Evolutionary conservation across 2,113 vertebrate genomes (phyloP), one percentile per base, ranked within the genome.

Genomic region (Delphinapterus leucas): DNA sequence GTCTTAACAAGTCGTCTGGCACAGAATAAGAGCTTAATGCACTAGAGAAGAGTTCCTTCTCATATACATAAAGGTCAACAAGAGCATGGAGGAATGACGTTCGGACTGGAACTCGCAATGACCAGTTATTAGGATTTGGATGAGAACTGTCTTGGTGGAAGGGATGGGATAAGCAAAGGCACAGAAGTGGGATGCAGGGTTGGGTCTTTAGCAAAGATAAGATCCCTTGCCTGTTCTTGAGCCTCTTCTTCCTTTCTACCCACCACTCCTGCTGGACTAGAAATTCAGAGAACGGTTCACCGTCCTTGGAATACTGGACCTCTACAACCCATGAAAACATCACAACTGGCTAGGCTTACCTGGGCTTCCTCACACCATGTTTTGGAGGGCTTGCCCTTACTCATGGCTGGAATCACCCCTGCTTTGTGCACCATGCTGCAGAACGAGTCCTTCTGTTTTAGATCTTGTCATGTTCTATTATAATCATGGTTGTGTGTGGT

Each of bases 301-400:
- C 2, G 21, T 60, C 31, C 23, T 44, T 6, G 2, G 68, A 26
- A 85, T 10, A 3, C 7, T 5, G 38, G 47, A 12, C 9, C 13
- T 55, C 67, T 28, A 58, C 5, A 76, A 47, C 44, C 68, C 33
- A 20, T 2, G 12, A 60, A 36, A 12, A 15, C 23, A 44, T n/a
- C 23, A 25, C 15, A 28, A 5, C 20, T 31, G 26, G 3, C 11
- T 49, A 0, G 1, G 28, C n/a, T 63, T 77, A 0, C 31, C 36
- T 58, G 55, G n/a, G 25, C 6, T 77, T 41, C 68, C 49, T 76
- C 6, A 8, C 2, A 1, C 21, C 33, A 31, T 26, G 17, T 23
- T 87, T 74, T 31, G 17, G 87, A n/a, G 60, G 18, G 2, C 38
- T 53, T 71, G 41, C 21, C 20, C 23, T 36, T 36, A 49, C 4